Percentiles rank a stretch among this genome's conserved stretches.
These are phyloP conservation scores for Stictocephala bisonia DNA, from an alignment of 2,888 invertebrate genomes.

Conservation along the genomic window DNA sequence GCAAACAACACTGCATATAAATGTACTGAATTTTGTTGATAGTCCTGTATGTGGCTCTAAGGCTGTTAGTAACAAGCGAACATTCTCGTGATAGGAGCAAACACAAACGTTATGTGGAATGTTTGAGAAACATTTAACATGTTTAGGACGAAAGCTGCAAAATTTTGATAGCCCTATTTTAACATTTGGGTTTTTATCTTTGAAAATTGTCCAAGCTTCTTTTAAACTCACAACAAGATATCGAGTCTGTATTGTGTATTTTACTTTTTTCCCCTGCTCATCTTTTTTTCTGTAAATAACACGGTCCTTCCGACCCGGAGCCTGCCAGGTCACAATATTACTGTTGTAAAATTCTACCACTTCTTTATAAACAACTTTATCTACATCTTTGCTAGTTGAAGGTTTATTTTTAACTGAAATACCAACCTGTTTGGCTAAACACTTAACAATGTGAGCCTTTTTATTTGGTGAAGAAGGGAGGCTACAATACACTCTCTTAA, in stretches of 20 bases:
- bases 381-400: too few relatives aligned
- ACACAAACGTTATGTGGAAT: slow-evolving; percentile 3
- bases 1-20: not conserved
- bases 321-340: too few relatives aligned
- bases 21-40: not conserved
- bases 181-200: not conserved
- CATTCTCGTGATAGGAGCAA: slow-evolving; percentile 9
- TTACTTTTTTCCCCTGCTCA: not conserved
- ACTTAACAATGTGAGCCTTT: too few relatives aligned
- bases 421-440: too few relatives aligned
- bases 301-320: too few relatives aligned
- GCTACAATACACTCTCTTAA: too few relatives aligned
- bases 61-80: not conserved
- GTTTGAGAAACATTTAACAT: not conserved
- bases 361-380: too few relatives aligned
- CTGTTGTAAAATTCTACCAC: too few relatives aligned
- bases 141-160: not conserved
- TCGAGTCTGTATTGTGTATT: not conserved
- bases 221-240: not conserved
- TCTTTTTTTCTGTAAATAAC: slow-evolving; percentile 1
- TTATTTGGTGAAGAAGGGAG: too few relatives aligned
- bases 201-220: slow-evolving; percentile 5
- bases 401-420: too few relatives aligned
- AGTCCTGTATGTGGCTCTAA: not conserved
- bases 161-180: not conserved